phyloP scores from a whole-genome alignment of 2,797 vertebrate genomes.

The Sebastes hubbsi region DNA sequence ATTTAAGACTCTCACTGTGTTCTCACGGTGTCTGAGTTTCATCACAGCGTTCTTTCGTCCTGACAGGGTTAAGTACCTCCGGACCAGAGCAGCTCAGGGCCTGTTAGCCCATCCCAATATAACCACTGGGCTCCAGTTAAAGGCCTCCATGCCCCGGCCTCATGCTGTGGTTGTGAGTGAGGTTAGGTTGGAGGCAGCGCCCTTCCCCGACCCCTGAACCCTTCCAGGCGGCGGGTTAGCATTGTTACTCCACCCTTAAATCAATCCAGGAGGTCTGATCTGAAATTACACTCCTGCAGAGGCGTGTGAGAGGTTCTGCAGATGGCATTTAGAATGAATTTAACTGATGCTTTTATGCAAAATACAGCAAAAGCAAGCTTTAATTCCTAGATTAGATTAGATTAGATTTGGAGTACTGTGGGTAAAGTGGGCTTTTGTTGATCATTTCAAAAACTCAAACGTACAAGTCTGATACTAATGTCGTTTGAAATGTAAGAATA shows the following conservation, averaged over 20 bases:
- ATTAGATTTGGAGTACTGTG: not conserved
- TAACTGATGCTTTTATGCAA: not conserved
- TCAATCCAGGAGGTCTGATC: constrained; percentile 10
- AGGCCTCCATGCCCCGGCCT: not conserved
- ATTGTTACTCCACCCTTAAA: constrained; percentile 11
- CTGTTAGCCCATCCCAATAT: constrained; percentile 6
- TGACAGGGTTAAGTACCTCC: constrained; percentile 21
- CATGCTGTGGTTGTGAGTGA: constrained; percentile 17
- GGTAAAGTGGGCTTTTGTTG: not conserved
- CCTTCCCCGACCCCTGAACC: constrained; percentile 11
- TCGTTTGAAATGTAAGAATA: not conserved
- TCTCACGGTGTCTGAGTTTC: not conserved
- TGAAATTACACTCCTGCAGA: constrained; percentile 3
- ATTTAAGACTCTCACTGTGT: not conserved
- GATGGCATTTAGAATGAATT: not conserved
- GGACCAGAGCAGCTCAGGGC: not conserved
- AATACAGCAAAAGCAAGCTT: not conserved
- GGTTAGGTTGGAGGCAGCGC: constrained; percentile 12
- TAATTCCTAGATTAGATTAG: not conserved
- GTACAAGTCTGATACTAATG: not conserved
- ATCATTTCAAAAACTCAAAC: not conserved
- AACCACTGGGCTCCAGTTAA: constrained; percentile 18
- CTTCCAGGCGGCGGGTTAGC: constrained; percentile 1
- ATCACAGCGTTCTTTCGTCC: not conserved
- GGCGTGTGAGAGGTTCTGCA: not conserved